These are phyloP conservation scores for Sorex maritimensis DNA, from an alignment of 2,797 vertebrate genomes.

Conservation along the genomic window DNA sequence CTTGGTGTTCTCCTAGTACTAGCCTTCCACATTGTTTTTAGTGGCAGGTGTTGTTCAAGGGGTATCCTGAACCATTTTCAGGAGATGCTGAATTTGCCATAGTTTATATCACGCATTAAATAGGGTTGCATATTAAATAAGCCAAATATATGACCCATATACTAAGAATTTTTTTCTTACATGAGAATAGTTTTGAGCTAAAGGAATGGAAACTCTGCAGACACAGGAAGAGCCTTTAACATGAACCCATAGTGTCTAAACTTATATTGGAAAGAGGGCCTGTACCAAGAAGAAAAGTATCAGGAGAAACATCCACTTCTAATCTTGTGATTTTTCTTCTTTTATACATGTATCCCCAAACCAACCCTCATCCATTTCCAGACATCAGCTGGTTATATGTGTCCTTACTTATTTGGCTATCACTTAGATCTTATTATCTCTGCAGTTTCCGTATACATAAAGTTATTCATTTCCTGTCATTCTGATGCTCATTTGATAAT, in stretches of 20 bases:
- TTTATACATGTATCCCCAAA: not conserved
- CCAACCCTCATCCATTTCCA: not conserved
- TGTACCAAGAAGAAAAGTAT: not conserved
- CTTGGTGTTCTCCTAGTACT: not conserved
- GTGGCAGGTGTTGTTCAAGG: not conserved
- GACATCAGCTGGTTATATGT: not conserved
- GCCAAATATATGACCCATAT: not conserved
- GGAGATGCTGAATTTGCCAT: not conserved
- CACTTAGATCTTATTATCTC: not conserved
- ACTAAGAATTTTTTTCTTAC: too few species aligned
- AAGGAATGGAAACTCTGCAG: not conserved
- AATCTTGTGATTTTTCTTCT: too few species aligned
- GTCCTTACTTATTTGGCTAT: too few species aligned
- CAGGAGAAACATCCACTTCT: not conserved
- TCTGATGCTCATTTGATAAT: not conserved
- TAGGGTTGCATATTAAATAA: not conserved
- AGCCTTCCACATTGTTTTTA: not conserved
- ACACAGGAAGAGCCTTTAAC: not conserved
- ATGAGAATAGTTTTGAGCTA: not conserved
- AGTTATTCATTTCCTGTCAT: not conserved
- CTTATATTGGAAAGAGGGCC: not conserved
- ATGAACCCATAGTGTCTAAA: not conserved
- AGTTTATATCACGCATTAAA: not conserved
- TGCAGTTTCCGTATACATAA: not conserved
- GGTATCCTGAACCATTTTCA: not conserved